Percentiles rank a stretch among this genome's conserved stretches.
Conservation (phyloP, 2,113 vertebrate genomes). For the Gallinago jamesoni region DNA sequence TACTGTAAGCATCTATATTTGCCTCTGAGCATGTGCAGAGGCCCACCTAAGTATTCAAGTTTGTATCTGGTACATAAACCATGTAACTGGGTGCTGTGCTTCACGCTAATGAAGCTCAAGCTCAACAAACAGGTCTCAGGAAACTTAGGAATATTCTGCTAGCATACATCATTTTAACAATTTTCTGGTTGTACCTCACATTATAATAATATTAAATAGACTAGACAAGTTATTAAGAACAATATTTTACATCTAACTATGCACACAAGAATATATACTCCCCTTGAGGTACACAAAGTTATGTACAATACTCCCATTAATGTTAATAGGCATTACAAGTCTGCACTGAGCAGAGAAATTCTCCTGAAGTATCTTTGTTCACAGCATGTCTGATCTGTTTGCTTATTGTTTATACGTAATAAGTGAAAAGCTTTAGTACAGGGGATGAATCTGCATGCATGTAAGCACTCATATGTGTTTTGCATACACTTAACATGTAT, state of each 20-base stretch:
- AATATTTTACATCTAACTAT: slow-evolving; percentile 56
- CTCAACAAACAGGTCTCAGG: neutral
- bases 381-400: neutral
- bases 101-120: neutral
- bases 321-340: slow-evolving; percentile 56
- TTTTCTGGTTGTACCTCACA: slow-evolving; percentile 20
- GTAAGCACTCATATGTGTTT: neutral
- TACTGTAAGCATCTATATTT: neutral
- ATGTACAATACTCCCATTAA: slow-evolving; percentile 47
- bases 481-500: neutral
- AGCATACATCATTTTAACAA: slow-evolving; percentile 19
- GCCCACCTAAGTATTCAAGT: neutral
- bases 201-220: slow-evolving; percentile 36
- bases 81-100: neutral
- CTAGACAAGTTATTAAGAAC: slow-evolving; percentile 51
- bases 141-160: slow-evolving; percentile 17
- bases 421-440: neutral
- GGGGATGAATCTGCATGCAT: neutral
- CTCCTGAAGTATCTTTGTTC: slow-evolving; percentile 47
- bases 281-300: slow-evolving; percentile 4
- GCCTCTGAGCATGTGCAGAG: neutral
- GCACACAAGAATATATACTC: slow-evolving; percentile 44
- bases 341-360: slow-evolving; percentile 39
- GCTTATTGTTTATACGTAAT: neutral
- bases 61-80: neutral